Evolutionary conservation across 2,888 invertebrate species (phyloP).

Genomic region (Drosophila meridiana): DNA sequence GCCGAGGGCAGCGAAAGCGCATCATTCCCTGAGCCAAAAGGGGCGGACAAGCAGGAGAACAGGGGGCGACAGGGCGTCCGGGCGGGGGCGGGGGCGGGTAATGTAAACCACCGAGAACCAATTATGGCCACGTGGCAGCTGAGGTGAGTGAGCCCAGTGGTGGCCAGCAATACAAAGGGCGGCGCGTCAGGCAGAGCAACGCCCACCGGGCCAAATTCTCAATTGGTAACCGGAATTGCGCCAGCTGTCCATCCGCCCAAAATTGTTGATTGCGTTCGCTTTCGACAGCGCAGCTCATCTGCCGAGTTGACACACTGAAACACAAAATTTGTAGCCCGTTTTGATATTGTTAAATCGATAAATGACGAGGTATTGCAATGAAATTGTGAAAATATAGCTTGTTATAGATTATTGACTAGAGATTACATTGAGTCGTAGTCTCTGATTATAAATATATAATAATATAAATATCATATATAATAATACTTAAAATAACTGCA

Average conservation of each 20-base stretch:
- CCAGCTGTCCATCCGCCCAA: not conserved
- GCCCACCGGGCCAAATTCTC: not conserved
- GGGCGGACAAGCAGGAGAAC: no score
- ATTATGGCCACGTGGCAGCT: conserved; percentile 3
- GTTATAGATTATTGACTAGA: no score
- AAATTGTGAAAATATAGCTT: not conserved
- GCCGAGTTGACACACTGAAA: not conserved
- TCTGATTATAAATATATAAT: no score
- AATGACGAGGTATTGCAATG: not conserved
- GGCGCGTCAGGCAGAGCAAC: not conserved
- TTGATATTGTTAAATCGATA: not conserved
- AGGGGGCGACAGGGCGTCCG: no score
- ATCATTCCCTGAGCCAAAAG: not conserved
- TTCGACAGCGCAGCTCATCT: not conserved
- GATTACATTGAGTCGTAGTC: no score
- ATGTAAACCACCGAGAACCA: conserved; percentile 15
- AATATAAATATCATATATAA: no score
- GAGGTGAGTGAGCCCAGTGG: not conserved
- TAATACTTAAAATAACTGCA: no score
- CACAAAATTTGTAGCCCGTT: not conserved
- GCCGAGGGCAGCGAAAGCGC: conserved; percentile 19
- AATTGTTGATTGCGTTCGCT: conserved; percentile 14
- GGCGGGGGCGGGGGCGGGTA: not conserved
- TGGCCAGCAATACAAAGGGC: conserved; percentile 2
- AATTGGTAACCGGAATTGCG: conserved; percentile 11